phyloP scores from a whole-genome alignment of 2,888 invertebrate genomes.

The Epicampocera succincta region DNA sequence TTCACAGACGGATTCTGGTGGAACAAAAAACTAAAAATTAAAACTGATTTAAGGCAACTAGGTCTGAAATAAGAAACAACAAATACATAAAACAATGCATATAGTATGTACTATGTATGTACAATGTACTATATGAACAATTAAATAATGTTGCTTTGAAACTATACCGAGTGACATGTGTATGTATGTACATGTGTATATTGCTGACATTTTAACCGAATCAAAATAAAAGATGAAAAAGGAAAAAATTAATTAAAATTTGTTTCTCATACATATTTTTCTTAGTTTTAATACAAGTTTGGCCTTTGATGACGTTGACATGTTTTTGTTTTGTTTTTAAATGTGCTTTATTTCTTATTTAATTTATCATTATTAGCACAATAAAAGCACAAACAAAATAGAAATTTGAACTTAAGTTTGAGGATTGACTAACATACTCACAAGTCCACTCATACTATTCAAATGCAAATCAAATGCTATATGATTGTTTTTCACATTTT shows the following conservation, averaged over 20 bases:
- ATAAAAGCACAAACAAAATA: slow-evolving; percentile 14
- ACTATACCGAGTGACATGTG: no score
- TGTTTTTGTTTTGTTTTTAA: slow-evolving; percentile 32
- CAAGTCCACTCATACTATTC: neutral
- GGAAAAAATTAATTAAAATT: slow-evolving; percentile 16
- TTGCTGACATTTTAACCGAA: slow-evolving; percentile 16
- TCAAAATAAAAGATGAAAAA: slow-evolving; percentile 4
- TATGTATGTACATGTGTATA: no score
- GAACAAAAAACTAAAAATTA: slow-evolving; percentile 2
- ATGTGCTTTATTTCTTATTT: slow-evolving; percentile 20
- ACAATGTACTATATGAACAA: no score
- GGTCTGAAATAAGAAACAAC: slow-evolving; percentile 26
- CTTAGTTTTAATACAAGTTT: slow-evolving; percentile 9
- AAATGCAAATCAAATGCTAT: slow-evolving; percentile 14
- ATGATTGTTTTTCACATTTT: neutral
- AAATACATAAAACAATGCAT: slow-evolving; percentile 18
- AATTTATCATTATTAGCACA: slow-evolving; percentile 2
- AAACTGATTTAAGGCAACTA: slow-evolving; percentile 25
- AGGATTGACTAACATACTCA: neutral
- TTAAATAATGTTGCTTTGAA: slow-evolving; percentile 12
- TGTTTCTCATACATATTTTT: neutral
- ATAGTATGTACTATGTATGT: no score
- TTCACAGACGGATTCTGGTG: slow-evolving; percentile 16
- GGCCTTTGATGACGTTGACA: slow-evolving; percentile 68
- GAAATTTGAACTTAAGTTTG: slow-evolving; percentile 14